Conservation (phyloP, 30 jellyfish, hydroid and myxozoan species). For the Cassiopea xamachana region DNA sequence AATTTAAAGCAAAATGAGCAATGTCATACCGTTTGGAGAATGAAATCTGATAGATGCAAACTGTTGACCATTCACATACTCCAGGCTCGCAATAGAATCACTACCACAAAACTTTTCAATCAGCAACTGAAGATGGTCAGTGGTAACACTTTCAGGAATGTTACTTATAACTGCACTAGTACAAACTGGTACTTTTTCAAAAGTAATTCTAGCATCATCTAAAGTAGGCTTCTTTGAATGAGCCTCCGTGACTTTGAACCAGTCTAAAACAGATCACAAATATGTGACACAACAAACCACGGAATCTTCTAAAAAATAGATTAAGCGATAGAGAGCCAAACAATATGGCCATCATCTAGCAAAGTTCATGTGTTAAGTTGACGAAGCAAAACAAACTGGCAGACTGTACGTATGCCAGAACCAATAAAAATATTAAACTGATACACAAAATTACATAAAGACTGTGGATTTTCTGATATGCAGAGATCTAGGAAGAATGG, state of each 20-base stretch:
- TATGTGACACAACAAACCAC: too few species aligned
- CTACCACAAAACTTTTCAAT: neutral
- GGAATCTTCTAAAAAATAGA: too few species aligned
- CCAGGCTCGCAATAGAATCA: neutral
- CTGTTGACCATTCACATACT: neutral
- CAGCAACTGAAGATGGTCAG: slow-evolving; percentile 13
- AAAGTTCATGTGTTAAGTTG: too few species aligned
- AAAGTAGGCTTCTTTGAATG: neutral
- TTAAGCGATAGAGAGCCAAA: too few species aligned
- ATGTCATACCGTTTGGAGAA: neutral
- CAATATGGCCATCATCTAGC: too few species aligned
- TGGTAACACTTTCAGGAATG: slow-evolving; percentile 28
- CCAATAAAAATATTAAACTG: too few species aligned
- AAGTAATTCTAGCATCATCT: neutral
- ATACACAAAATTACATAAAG: too few species aligned
- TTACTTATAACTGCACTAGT: slow-evolving; percentile 15
- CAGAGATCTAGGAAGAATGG: too few species aligned
- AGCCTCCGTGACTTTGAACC: neutral
- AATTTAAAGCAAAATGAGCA: neutral
- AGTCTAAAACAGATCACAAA: slow-evolving; percentile 5
- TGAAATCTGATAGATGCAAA: slow-evolving; percentile 10
- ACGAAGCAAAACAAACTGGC: too few species aligned
- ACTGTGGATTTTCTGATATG: too few species aligned
- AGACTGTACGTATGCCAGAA: too few species aligned
- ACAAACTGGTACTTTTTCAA: slow-evolving; percentile 10